Base-by-base conservation (phyloP, 2,888 invertebrate genomes). In the Galeruca laticollis region DNA sequence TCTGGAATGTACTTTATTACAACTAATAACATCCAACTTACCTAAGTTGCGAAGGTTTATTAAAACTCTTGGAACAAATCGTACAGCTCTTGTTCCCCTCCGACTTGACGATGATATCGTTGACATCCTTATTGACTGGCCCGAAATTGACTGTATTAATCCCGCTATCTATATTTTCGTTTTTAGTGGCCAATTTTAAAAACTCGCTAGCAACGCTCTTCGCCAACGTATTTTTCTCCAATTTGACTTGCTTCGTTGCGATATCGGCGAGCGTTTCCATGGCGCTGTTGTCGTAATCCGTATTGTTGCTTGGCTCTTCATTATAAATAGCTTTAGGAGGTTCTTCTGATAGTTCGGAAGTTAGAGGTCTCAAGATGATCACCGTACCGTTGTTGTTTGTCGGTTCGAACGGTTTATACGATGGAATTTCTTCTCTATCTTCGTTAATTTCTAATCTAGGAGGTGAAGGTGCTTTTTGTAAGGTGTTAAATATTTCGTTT, bases 61-160 rank as follows among this genome's bases (percentile, higher is more conserved):
- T 94, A 86, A 98, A 98, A 64, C 93, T 93, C 86, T 97, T 97
- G 77, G 93, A 92, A 86, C 98, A 98, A 81, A 97, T 93, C 67
- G 82, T 82, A 73, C 86, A 86, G 73, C 83, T 86, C 73, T 85
- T 86, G 73, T 84, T 86, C 67, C 86, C 86, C 75, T 86, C 86
- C 2, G 84, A 81, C 69, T 85, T 85, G n/a, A 83, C 85, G 56
- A 86, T 84, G 59, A 86, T 74, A 57, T 86, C 86, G 67, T 83
- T 84, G 37, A 84, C 82, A 33, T 83, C 84, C 59, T 84, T 83
- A 66, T 70, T 70, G 15, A 66, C 62, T 2, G 76, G 68, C 51
- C 74, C 75, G 66, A 76, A 80, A 61, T 72, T 75, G 49, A 68
- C 75, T n/a, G 73, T 33, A 20, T 82, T 81, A 54, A 76, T 70